Conservation (phyloP, 2,113 vertebrate genomes). For the Centropus unirufus region DNA sequence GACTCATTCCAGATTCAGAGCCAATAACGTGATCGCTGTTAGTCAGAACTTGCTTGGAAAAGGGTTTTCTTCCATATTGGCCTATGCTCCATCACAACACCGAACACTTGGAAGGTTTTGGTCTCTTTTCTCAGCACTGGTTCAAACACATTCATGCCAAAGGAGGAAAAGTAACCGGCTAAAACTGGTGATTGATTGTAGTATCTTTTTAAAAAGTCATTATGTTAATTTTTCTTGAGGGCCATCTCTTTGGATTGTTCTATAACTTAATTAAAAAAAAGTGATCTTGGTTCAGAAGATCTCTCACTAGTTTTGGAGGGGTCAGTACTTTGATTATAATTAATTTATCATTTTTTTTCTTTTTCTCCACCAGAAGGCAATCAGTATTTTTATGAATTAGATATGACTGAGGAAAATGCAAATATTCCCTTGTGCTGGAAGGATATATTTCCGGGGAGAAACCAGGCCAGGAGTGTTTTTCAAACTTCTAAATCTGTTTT, state of each 20-base stretch:
- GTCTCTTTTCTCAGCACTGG: background rate
- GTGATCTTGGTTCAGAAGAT: background rate
- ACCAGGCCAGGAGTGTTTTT: conserved; percentile 24
- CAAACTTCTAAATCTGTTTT: conserved; percentile 55
- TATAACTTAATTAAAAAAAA: background rate
- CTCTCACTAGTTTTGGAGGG: background rate
- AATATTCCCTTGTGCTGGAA: background rate
- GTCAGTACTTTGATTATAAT: background rate
- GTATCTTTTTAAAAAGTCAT: background rate
- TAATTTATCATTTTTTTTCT: background rate
- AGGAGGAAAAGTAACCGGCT: conserved; percentile 30
- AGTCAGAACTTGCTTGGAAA: conserved; percentile 3
- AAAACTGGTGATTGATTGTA: background rate
- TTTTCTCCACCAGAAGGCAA: background rate
- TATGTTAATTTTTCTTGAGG: conserved; percentile 22
- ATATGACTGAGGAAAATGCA: conserved; percentile 14
- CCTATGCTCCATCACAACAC: background rate
- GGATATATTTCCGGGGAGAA: conserved; percentile 51
- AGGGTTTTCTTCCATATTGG: conserved; percentile 5
- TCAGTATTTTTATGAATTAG: background rate
- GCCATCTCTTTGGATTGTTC: background rate
- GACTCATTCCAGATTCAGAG: background rate
- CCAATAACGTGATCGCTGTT: background rate
- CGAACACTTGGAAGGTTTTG: conserved; percentile 1
- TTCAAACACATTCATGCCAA: background rate